Evolutionary conservation across 30 jellyfish, hydroid and myxozoan species (phyloP).

Genomic region (Aurelia aurita complex sp. Pacific): DNA sequence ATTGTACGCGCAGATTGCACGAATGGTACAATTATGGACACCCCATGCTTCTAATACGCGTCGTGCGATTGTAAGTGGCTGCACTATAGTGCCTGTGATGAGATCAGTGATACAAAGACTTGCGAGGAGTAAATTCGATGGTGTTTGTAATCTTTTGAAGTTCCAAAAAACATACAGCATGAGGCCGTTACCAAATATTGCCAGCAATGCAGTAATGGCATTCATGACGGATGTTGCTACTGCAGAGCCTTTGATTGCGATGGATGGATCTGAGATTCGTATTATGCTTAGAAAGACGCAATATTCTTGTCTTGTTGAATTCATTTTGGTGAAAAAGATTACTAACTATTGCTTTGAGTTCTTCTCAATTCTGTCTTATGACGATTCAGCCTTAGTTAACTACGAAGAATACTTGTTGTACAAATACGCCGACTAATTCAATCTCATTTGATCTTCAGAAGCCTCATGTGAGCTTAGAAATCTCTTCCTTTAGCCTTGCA

Average conservation of each 20-base stretch:
- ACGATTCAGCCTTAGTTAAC: no score
- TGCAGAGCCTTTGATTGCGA: constrained; percentile 50
- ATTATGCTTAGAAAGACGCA: constrained; percentile 40
- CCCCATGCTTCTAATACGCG: constrained; percentile 64
- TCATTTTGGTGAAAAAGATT: constrained; percentile 1
- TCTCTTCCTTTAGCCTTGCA: no score
- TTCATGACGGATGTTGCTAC: constrained; percentile 42
- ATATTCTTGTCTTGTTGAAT: constrained; percentile 15
- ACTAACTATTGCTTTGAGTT: no score
- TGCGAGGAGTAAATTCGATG: constrained; percentile 57
- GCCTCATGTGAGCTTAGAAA: not conserved
- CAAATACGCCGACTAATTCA: no score
- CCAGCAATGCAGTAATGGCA: constrained; percentile 39
- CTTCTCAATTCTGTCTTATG: no score
- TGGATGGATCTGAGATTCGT: constrained; percentile 26
- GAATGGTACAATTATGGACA: constrained; percentile 51
- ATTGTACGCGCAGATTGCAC: constrained; percentile 69
- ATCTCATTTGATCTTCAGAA: no score
- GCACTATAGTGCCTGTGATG: constrained; percentile 56
- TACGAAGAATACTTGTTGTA: no score
- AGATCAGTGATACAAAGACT: constrained; percentile 60
- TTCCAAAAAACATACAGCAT: constrained; percentile 57
- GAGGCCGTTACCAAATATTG: constrained; percentile 48
- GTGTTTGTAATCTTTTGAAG: constrained; percentile 61
- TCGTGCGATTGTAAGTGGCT: constrained; percentile 57